A percentile compares a stretch with the other conserved stretches of the same genome.
These are phyloP conservation scores for Osmoderma eremita DNA, from an alignment of 2,888 invertebrate genomes.

Conservation along the genomic window DNA sequence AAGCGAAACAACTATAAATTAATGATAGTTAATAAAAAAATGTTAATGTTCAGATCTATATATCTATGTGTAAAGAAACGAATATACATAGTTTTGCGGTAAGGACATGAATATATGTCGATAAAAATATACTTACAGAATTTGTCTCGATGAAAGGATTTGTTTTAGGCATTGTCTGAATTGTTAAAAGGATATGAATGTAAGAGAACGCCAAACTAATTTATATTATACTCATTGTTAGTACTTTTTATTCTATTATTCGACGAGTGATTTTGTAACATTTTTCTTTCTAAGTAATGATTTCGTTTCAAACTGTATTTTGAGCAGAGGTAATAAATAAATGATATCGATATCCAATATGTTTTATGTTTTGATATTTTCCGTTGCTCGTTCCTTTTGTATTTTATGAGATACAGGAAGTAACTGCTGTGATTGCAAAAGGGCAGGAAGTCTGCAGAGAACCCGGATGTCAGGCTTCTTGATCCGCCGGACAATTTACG, in stretches of 20 bases:
- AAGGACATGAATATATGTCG: conserved; percentile 12
- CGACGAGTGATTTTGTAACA: not conserved
- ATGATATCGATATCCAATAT: conserved; percentile 36
- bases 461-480: conserved; percentile 51
- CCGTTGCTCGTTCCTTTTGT: conserved; percentile 16
- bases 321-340: conserved; percentile 36
- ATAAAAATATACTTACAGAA: conserved; percentile 24
- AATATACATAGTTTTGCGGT: not conserved
- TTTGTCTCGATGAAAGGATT: conserved; percentile 3
- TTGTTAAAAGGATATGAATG: not conserved
- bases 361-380: conserved; percentile 7
- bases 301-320: conserved; percentile 4
- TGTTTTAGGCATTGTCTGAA: conserved; percentile 11
- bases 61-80: conserved; percentile 28
- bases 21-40: conserved; percentile 25
- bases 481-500: conserved; percentile 49
- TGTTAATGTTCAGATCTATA: conserved; percentile 41
- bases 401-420: conserved; percentile 43
- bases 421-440: conserved; percentile 38
- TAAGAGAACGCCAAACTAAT: not conserved
- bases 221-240: not conserved
- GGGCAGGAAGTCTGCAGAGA: conserved; percentile 42
- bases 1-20: conserved; percentile 14
- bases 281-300: no score
- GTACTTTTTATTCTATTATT: not conserved